These are phyloP conservation scores for Plemyria rubiginata DNA, from an alignment of 2,888 invertebrate genomes.

Conservation along the genomic window DNA sequence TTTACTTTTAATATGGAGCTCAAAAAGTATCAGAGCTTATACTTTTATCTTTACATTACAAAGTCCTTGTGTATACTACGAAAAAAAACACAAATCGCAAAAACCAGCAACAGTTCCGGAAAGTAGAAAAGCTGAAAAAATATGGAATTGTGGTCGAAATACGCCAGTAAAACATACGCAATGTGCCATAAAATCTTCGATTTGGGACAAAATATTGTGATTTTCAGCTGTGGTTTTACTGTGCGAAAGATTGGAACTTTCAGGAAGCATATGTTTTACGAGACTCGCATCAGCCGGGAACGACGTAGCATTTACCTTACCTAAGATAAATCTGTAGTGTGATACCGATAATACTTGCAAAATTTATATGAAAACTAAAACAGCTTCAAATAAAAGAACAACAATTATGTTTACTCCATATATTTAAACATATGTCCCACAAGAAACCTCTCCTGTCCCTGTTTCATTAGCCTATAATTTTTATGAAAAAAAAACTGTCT, in stretches of 20 bases:
- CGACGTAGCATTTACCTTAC: background rate
- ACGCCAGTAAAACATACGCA: background rate
- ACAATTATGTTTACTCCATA: no score
- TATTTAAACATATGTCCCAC: no score
- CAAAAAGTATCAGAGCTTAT: background rate
- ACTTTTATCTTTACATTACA: background rate
- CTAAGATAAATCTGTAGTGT: background rate
- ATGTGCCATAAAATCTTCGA: background rate
- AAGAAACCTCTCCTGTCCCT: no score
- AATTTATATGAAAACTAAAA: no score
- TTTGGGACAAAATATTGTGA: constrained; percentile 4
- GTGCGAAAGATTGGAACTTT: constrained; percentile 8
- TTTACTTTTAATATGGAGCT: constrained; percentile 18
- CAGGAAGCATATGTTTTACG: constrained; percentile 20
- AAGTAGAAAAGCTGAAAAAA: no score
- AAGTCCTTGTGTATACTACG: no score
- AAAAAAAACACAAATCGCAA: no score
- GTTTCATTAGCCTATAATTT: no score
- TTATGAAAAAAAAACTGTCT: no score
- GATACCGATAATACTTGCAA: no score
- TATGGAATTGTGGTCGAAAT: background rate
- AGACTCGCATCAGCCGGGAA: constrained; percentile 13
- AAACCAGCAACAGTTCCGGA: no score
- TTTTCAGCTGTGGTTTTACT: constrained; percentile 7
- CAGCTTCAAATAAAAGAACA: no score